Conservation (phyloP, 2,113 vertebrate species). For the Siniperca chuatsi region DNA sequence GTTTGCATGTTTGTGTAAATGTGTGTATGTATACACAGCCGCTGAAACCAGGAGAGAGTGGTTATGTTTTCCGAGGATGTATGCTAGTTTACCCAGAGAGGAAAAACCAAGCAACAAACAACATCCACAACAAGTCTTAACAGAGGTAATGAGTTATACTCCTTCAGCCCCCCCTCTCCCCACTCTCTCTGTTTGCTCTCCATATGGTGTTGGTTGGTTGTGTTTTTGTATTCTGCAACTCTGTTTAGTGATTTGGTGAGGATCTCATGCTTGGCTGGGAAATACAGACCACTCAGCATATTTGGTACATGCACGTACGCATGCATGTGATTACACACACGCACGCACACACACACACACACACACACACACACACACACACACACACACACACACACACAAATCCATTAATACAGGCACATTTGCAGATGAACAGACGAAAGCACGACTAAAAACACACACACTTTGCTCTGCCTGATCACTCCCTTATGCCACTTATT, state of each 20-base stretch:
- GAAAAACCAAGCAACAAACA: constrained; percentile 62
- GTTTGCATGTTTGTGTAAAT: neutral
- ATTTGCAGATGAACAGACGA: constrained; percentile 4
- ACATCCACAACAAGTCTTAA: constrained; percentile 56
- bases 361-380: too few species aligned
- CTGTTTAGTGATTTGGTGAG: constrained; percentile 27
- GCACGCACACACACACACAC: too few species aligned
- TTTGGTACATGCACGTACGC: constrained; percentile 4
- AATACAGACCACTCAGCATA: constrained; percentile 3
- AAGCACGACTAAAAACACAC: constrained; percentile 12
- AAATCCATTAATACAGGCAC: constrained; percentile 23
- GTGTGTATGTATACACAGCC: constrained; percentile 26
- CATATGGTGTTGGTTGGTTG: constrained; percentile 33
- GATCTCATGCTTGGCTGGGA: constrained; percentile 26
- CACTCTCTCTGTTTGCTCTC: constrained; percentile 15
- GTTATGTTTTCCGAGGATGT: constrained; percentile 64
- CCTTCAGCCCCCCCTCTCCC: neutral
- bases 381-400: neutral
- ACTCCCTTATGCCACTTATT: constrained; percentile 60
- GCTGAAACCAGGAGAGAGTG: constrained; percentile 34
- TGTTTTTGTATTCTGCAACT: constrained; percentile 44
- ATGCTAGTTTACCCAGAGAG: constrained; percentile 50
- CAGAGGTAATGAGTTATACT: constrained; percentile 49
- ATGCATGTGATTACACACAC: neutral
- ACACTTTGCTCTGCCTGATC: constrained; percentile 5